phyloP scores from a whole-genome alignment of 2,113 vertebrate species.

The Bos taurus region DNA sequence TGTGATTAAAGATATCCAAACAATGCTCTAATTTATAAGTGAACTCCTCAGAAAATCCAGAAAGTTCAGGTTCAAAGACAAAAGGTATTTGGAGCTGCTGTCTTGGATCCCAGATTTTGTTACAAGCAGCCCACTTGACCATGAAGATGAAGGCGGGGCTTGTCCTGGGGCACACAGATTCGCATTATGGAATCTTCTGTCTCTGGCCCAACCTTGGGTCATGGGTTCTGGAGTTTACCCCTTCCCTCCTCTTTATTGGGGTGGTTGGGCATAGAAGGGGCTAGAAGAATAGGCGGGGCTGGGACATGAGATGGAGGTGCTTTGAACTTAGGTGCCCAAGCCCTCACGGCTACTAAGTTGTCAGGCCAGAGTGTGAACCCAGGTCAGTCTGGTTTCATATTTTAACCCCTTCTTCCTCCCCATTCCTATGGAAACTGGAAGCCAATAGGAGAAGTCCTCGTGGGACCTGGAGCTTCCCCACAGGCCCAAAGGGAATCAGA shows the following conservation, averaged over 20 bases:
- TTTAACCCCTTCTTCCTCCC: not conserved
- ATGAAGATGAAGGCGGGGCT: not conserved
- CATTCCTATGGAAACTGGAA: not conserved
- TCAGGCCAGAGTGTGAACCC: not conserved
- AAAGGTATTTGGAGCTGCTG: not conserved
- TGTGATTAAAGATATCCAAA: constrained; percentile 11
- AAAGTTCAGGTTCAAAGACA: not conserved
- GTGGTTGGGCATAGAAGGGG: not conserved
- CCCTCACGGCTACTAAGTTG: not conserved
- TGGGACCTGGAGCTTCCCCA: not conserved
- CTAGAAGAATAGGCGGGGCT: not conserved
- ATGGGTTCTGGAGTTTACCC: constrained; percentile 4
- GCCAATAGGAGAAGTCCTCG: not conserved
- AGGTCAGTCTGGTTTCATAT: not conserved
- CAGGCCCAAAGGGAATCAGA: not conserved
- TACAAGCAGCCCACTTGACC: not conserved
- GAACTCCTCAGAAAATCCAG: not conserved
- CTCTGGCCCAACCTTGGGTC: not conserved
- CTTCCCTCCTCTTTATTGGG: not conserved
- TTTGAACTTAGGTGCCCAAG: not conserved
- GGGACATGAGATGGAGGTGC: not conserved
- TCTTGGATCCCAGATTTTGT: not conserved
- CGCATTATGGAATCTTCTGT: not conserved
- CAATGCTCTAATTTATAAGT: constrained; percentile 25
- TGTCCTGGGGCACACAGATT: not conserved